phyloP scores from a whole-genome alignment of 2,113 vertebrate genomes.

The Chelonoidis abingdonii region DNA sequence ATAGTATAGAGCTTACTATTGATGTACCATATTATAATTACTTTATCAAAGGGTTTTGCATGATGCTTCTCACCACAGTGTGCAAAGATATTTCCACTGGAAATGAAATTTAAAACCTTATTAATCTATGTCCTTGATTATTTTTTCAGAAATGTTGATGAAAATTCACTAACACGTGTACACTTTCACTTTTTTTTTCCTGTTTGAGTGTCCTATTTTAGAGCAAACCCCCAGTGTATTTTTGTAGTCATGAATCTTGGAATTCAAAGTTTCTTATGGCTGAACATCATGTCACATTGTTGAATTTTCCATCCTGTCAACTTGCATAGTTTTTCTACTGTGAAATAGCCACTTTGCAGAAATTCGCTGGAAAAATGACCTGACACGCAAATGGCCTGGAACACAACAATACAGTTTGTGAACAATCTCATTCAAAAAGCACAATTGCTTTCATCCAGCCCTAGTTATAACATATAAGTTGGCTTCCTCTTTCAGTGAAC shows the following conservation, averaged over 20 bases:
- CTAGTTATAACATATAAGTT: background rate
- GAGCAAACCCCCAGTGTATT: background rate
- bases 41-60: background rate
- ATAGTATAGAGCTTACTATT: rapidly evolving
- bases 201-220: background rate
- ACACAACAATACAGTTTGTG: rapidly evolving
- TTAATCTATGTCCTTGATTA: background rate
- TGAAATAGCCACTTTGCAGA: background rate
- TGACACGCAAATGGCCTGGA: background rate
- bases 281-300: background rate
- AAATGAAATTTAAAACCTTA: background rate
- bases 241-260: background rate
- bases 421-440: background rate
- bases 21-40: background rate
- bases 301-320: background rate
- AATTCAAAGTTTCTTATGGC: background rate
- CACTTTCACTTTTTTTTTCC: background rate
- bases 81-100: background rate
- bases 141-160: background rate
- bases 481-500: background rate
- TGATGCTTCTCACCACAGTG: background rate
- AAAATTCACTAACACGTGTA: background rate
- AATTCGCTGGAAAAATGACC: background rate
- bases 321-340: background rate
- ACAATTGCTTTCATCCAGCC: background rate